Evolutionary conservation across 2,797 vertebrate genomes (phyloP), one percentile per base, ranked within the genome.

Genomic region (Danio choprae): DNA sequence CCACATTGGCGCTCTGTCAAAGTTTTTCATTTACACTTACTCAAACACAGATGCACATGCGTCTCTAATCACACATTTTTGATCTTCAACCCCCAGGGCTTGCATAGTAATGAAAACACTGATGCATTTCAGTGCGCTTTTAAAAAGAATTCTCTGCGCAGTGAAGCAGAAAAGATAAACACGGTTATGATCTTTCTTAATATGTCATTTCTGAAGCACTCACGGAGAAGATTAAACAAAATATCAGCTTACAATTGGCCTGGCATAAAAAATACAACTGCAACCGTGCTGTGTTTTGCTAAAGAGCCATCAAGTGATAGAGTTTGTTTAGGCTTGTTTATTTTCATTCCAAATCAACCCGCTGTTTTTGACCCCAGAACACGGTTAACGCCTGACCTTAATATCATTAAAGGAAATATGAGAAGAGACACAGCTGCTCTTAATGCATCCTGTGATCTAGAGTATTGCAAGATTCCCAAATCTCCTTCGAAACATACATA

Each of bases 371-470:
- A 81, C 72, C 75, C n/a, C 53, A 68, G 48, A 86, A 84, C 83
- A 81, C 75, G 22, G 78, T 84, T 83, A 82, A 74, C 11, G 53
- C 58, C 59, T 80, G 60, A 74, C 67, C 46, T 78, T 83, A 86
- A 85, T 79, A 77, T 69, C 65, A 77, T 83, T 80, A 63, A 72
- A 60, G 69, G 87, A 81, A 87, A 88, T 36, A 64, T 62, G 84
- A 89, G 85, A 55, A 63, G 83, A 85, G 51, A 53, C 80, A 50
- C 82, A 87, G 80, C 85, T 86, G 85, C 63, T 79, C 67, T 68
- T 84, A 79, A 81, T 76, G 74, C 68, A 75, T 70, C 4, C 60
- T 83, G 73, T 67, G 73, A 80, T 77, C 77, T 72, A 59, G 20
- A 1, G 48, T 40, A 8, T 20, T 43, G 44, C 22, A 74, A 63